Conservation (phyloP, 2,888 invertebrate genomes). For the Caenorhabditis doughertyi region DNA sequence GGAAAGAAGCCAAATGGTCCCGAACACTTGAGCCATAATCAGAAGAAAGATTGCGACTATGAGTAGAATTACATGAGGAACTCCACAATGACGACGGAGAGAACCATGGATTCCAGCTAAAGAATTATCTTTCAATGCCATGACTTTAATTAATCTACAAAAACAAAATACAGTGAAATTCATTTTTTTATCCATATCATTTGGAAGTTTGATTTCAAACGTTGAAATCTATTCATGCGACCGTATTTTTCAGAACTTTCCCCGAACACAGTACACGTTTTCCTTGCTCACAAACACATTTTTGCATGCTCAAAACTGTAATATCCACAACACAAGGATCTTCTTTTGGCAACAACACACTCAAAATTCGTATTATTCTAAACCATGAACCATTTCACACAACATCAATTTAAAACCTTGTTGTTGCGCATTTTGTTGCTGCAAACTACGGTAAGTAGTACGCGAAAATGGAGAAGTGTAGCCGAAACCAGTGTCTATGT, state of each 20-base stretch:
- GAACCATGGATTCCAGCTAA: constrained; percentile 70
- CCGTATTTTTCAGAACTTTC: too few species aligned
- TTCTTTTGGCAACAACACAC: neutral
- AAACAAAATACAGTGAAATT: too few species aligned
- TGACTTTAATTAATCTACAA: too few species aligned
- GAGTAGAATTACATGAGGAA: constrained; percentile 76
- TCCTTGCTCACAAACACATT: too few species aligned
- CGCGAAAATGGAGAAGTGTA: constrained; percentile 57
- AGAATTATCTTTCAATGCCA: too few species aligned
- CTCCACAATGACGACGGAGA: constrained; percentile 78
- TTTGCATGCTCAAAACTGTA: too few species aligned
- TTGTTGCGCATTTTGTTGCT: constrained; percentile 47
- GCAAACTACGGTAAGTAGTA: constrained; percentile 55
- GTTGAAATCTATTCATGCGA: too few species aligned
- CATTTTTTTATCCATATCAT: too few species aligned
- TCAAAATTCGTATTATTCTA: neutral
- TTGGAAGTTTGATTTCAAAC: too few species aligned
- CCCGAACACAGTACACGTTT: too few species aligned
- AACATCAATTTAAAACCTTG: constrained; percentile 40
- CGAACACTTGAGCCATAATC: constrained; percentile 67
- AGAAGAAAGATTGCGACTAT: constrained; percentile 68
- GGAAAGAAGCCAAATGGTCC: constrained; percentile 64
- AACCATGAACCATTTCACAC: neutral
- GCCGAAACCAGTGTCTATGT: constrained; percentile 65
- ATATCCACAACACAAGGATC: constrained; percentile 4